Evolutionary conservation across 2,113 vertebrate species (phyloP), one percentile per base, ranked within the genome.

Genomic region (Plectropomus leopardus): DNA sequence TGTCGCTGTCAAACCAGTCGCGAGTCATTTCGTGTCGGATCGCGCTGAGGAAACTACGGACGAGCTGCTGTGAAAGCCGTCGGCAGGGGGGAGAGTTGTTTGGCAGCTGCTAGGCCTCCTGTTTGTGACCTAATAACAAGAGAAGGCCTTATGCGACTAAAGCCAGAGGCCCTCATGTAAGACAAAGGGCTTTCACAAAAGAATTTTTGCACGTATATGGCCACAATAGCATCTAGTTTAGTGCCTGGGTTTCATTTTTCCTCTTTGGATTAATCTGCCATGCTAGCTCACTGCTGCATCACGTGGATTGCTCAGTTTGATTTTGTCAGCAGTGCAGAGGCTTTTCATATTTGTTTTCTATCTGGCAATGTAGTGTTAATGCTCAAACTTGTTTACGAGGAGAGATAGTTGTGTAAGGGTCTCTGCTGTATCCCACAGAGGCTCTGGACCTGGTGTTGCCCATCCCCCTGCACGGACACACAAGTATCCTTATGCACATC

Each of bases 61-160:
- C 9, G 28, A 4, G 72, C 59, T 40, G 36, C 23, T 23, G 16
- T 59, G 48, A 36, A 28, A 75, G 48, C 44, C 32, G 42, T 45
- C 24, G 24, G 65, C 6, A n/a, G 14, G 50, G 59, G 59, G 34
- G 7, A 24, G 55, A 24, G 45, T 6, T 67, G 63, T 86, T 72
- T 85, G 64, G 78, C 83, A 76, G 83, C 76, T 65, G 76, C 72
- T 40, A 58, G 92, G 90, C 87, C 90, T 84, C 86, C 68, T 82
- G 86, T 84, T 82, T 90, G 47, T 88, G 82, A 89, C 87, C 85
- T 70, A 60, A 75, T 82, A 78, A 90, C 85, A 86, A 85, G 77
- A 86, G 85, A 42, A 82, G 89, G 72, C 86, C 85, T 78, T 76
- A 72, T 72, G 78, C 60, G 86, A 83, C 86, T 79, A 82, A 91